Base-by-base conservation (phyloP, 92 coral and sea anemone species). In the Epizoanthus scotinus region DNA sequence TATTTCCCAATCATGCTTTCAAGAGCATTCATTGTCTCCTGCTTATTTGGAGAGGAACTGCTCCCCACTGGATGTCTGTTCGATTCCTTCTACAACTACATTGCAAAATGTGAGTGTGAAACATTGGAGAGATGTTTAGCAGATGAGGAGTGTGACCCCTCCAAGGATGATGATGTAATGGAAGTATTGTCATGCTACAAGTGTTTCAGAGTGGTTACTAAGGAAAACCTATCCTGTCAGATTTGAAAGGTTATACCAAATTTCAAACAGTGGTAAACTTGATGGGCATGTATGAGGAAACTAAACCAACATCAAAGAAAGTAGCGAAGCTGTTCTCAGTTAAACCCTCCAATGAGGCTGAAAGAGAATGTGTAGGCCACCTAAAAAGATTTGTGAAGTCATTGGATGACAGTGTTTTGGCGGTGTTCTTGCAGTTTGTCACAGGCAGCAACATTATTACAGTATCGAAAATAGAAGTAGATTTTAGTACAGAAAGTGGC, bases 351-450 rank as follows among this genome's bases (percentile, higher is more conserved):
- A 80, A 20, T 42, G 89, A 86, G 25, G 67, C 66, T 42, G 60
- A 86, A 70, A 79, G 82, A 56, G 82, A 86, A 50, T 86, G 84
- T 60, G 19, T 68, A 12, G 69, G 66, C 25, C 85, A 85, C 54
- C 70, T 85, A 9, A 85, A 85, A 59, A 56, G 84, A 62, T 85
- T 78, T 67, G 66, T 85, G 18, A 85, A 79, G 52, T 85, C 85
- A 19, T 44, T 82, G 49, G 70, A 70, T 70, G 85, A 82, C 69
- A 82, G 24, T 74, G 65, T 74, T 0, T 56, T 74, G 31, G 64
- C 67, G 20, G 67, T 34, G 19, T 74, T 74, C 53, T 36, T 74
- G 26, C 80, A 60, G 69, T 77, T 77, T 58, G 82, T 63, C 20
- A 77, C 82, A 20, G 87, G 84, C 70, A 84, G 87, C 52, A 78